Conservation (phyloP, 2,113 vertebrate species). For the Tetrax tetrax region DNA sequence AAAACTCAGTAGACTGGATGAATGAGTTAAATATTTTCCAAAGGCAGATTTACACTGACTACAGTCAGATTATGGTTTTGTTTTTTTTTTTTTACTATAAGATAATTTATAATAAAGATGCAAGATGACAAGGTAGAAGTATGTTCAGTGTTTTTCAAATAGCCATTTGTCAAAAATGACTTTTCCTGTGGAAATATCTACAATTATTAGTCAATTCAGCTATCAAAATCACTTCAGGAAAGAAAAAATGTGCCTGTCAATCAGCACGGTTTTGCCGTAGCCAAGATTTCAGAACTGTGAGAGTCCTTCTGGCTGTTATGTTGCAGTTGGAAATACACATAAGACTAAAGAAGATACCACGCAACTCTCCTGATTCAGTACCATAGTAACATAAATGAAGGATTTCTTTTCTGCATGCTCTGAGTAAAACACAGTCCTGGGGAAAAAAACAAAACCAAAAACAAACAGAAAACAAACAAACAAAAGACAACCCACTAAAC, state of each 20-base stretch:
- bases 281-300: not conserved
- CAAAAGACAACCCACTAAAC: not conserved
- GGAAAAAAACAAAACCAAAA: not conserved
- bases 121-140: not conserved
- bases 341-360: not conserved
- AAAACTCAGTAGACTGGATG: not conserved
- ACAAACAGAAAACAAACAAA: fast-evolving
- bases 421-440: not conserved
- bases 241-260: slow-evolving; percentile 34
- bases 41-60: not conserved
- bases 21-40: not conserved
- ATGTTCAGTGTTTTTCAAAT: not conserved
- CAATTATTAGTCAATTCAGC: slow-evolving; percentile 57
- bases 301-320: not conserved
- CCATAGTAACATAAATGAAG: not conserved
- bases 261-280: slow-evolving; percentile 28
- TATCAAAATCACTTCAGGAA: slow-evolving; percentile 34
- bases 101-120: not conserved
- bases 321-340: not conserved
- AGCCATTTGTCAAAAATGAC: slow-evolving; percentile 67
- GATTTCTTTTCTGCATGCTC: not conserved
- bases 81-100: not conserved
- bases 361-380: not conserved
- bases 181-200: slow-evolving; percentile 59
- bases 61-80: not conserved